Percentiles rank a stretch among this genome's conserved stretches.
These are phyloP conservation scores for Tringa solitaria DNA, from an alignment of 2,113 vertebrate genomes.

Conservation along the genomic window DNA sequence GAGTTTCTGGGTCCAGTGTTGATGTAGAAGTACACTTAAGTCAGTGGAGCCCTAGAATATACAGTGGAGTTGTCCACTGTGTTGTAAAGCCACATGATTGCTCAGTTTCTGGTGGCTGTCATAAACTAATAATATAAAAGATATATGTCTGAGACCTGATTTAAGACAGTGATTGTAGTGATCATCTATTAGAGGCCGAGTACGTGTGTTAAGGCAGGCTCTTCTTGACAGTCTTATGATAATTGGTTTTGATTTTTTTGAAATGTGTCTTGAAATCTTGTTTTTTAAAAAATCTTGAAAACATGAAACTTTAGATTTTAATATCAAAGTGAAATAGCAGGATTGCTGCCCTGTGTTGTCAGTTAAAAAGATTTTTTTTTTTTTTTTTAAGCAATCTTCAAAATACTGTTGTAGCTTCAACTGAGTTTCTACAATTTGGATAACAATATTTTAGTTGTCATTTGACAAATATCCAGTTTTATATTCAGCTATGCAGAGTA, in stretches of 20 bases:
- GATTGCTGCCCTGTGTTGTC: background rate
- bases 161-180: background rate
- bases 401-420: background rate
- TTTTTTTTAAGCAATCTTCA: background rate
- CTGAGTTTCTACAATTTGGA: background rate
- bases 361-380: background rate
- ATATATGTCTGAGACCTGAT: background rate
- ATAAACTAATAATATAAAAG: background rate
- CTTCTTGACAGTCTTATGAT: background rate
- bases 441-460: background rate
- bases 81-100: accelerated
- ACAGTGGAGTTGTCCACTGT: background rate
- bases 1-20: background rate
- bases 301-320: background rate
- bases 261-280: background rate
- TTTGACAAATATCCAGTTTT: background rate
- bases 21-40: background rate
- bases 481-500: background rate
- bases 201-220: background rate
- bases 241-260: background rate
- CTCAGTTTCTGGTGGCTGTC: background rate
- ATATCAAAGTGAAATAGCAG: background rate
- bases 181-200: background rate
- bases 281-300: background rate
- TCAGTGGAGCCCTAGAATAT: background rate